A percentile compares a stretch with the other conserved stretches of the same genome.
These are phyloP conservation scores for Rhingia campestris DNA, from an alignment of 2,888 invertebrate genomes.

Conservation along the genomic window DNA sequence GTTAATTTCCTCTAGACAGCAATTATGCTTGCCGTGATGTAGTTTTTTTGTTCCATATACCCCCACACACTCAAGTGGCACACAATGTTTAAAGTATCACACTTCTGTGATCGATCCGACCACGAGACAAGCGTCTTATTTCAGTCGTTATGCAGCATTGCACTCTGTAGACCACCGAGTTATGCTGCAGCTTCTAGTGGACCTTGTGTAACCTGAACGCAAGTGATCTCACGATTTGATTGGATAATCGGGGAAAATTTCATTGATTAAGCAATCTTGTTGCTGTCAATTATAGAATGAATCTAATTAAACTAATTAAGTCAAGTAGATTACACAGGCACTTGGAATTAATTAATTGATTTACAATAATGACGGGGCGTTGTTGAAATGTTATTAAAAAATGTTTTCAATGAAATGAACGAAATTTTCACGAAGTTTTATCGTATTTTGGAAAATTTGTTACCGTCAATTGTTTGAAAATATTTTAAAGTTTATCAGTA, in stretches of 20 bases:
- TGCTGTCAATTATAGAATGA: conserved; percentile 56
- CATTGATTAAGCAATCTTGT: conserved; percentile 56
- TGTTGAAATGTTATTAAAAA: conserved; percentile 2
- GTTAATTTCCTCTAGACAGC: conserved; percentile 51
- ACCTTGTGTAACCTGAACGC: conserved; percentile 60
- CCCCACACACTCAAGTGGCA: conserved; percentile 12
- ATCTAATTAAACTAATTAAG: conserved; percentile 44
- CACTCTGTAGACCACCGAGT: background rate
- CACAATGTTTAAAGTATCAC: conserved; percentile 17
- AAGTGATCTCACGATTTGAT: conserved; percentile 40
- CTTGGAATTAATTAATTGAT: conserved; percentile 24
- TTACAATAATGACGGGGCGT: background rate
- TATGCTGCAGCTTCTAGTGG: conserved; percentile 31
- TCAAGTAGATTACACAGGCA: background rate
- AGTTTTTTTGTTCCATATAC: conserved; percentile 16
- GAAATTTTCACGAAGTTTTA: background rate
- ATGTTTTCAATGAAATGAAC: background rate
- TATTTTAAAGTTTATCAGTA: no score
- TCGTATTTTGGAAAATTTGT: no score
- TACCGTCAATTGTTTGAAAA: no score
- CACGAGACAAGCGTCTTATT: conserved; percentile 16
- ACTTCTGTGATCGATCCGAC: conserved; percentile 21
- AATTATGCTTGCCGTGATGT: conserved; percentile 48
- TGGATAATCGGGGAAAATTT: conserved; percentile 50
- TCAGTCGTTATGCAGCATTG: conserved; percentile 18